Conservation (phyloP, 1,140 invertebrate genomes). For the Danaus plexippus region DNA sequence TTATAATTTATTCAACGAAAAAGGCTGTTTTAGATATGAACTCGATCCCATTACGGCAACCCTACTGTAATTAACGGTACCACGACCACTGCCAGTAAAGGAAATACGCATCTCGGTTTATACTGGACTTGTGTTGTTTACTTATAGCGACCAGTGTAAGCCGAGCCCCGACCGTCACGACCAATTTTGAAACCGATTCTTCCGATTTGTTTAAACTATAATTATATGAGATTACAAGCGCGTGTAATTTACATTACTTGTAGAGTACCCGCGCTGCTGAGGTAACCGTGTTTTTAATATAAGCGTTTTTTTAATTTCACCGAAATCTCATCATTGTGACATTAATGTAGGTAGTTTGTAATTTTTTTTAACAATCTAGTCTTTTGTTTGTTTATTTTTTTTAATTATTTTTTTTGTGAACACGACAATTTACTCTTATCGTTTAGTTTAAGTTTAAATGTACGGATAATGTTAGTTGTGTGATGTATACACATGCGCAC, state of each 20-base stretch:
- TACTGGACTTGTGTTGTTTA: too few relatives aligned
- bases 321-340: conserved; percentile 35
- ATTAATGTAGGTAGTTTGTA: conserved; percentile 29
- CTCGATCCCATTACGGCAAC: background rate
- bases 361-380: conserved; percentile 52
- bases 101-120: too few relatives aligned
- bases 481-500: too few relatives aligned
- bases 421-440: conserved; percentile 24
- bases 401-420: conserved; percentile 32
- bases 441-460: conserved; percentile 17
- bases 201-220: too few relatives aligned
- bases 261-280: background rate
- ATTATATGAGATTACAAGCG: too few relatives aligned
- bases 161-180: too few relatives aligned
- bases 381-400: conserved; percentile 37
- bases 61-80: conserved; percentile 4
- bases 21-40: background rate
- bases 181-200: too few relatives aligned
- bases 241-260: conserved; percentile 3
- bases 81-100: conserved; percentile 9
- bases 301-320: conserved; percentile 7
- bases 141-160: too few relatives aligned
- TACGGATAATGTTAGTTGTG: too few relatives aligned
- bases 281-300: conserved; percentile 1
- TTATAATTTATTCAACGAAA: background rate